A percentile compares a stretch with the other conserved stretches of the same genome.
Evolutionary conservation across 2,113 vertebrate genomes (phyloP).

Genomic region (Alethe diademata): DNA sequence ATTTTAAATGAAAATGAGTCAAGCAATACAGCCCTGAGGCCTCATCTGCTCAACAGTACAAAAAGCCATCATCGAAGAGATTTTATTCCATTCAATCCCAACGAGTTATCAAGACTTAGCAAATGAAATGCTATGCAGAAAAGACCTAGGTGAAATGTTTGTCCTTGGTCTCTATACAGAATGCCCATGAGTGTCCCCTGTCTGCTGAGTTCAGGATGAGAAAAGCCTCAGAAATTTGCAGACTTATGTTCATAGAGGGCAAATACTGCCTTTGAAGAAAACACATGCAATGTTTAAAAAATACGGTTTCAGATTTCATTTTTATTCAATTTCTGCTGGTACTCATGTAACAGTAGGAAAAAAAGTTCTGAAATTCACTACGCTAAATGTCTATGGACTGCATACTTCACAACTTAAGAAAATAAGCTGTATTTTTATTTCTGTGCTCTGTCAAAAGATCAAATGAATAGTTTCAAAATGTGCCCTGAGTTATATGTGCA

Average conservation of each 20-base stretch:
- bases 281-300: not conserved
- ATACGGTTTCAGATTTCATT: not conserved
- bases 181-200: not conserved
- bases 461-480: not conserved
- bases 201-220: not conserved
- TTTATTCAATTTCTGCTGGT: not conserved
- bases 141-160: not conserved
- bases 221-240: not conserved
- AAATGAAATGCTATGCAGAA: not conserved
- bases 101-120: not conserved
- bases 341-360: not conserved
- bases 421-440: not conserved
- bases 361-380: not conserved
- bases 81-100: not conserved
- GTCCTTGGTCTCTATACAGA: not conserved
- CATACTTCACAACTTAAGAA: not conserved
- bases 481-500: not conserved
- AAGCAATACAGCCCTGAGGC: not conserved
- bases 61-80: not conserved
- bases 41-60: not conserved
- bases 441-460: not conserved
- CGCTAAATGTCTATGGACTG: not conserved
- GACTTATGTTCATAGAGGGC: accelerated
- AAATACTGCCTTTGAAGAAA: not conserved
- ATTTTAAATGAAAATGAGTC: not conserved